These are phyloP conservation scores for Norana najaformis DNA, from an alignment of 2,888 invertebrate species.

Conservation along the genomic window DNA sequence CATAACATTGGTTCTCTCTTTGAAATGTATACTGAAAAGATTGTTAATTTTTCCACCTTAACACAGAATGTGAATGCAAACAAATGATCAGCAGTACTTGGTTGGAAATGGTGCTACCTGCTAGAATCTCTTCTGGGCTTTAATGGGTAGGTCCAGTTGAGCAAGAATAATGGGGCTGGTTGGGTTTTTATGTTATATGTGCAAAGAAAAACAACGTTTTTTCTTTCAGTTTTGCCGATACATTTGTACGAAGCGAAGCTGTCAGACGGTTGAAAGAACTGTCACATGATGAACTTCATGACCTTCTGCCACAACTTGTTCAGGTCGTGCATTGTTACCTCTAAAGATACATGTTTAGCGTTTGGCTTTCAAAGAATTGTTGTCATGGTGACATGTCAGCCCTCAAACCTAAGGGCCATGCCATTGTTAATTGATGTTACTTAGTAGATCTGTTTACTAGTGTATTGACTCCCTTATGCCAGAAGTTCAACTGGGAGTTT, in stretches of 20 bases:
- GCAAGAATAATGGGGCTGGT: not conserved
- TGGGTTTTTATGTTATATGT: not conserved
- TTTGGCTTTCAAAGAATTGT: not conserved
- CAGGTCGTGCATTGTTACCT: constrained; percentile 65
- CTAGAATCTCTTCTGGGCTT: no score
- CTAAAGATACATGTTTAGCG: not conserved
- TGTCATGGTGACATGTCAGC: not conserved
- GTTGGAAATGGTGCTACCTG: no score
- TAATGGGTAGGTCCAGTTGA: no score
- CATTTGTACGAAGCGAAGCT: constrained; percentile 81
- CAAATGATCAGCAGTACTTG: no score
- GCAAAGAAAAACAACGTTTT: not conserved
- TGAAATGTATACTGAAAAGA: no score
- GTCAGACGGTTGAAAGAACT: constrained; percentile 79
- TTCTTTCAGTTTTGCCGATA: constrained; percentile 81
- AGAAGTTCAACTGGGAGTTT: no score
- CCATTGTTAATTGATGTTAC: not conserved
- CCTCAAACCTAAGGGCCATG: not conserved
- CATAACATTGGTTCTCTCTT: no score
- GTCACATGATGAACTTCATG: constrained; percentile 83
- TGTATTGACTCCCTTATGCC: no score
- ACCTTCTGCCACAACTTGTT: constrained; percentile 88
- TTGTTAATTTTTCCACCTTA: no score
- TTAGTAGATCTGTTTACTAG: no score
- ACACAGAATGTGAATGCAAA: no score